A percentile compares a stretch with the other conserved stretches of the same genome.
phyloP scores from a whole-genome alignment of 2,888 invertebrate species.

The Tridacna crocea region DNA sequence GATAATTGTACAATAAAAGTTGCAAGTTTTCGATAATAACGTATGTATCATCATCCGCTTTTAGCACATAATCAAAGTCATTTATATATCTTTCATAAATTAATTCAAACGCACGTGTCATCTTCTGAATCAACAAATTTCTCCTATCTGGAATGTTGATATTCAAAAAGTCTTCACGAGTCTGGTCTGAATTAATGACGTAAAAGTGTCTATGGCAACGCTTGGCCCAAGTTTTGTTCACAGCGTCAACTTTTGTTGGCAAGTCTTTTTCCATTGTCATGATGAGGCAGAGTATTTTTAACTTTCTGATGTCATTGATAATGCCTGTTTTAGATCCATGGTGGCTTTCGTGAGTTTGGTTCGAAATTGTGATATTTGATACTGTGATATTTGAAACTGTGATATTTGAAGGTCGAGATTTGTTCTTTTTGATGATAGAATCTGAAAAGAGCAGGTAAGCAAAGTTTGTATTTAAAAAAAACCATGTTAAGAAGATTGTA shows the following conservation, averaged over 20 bases:
- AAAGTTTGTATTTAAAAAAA: too few species aligned
- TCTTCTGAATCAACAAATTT: slow-evolving; percentile 97
- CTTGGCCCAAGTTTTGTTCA: slow-evolving; percentile 97
- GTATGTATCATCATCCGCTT: slow-evolving; percentile 99
- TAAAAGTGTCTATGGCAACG: slow-evolving; percentile 87
- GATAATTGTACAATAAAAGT: slow-evolving; percentile 92
- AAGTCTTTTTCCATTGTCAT: slow-evolving; percentile 97
- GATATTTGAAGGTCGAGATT: too few species aligned
- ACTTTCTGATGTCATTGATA: neutral
- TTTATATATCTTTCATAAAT: slow-evolving; percentile 92
- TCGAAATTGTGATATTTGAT: too few species aligned
- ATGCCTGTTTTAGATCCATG: too few species aligned
- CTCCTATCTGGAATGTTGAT: slow-evolving; percentile 91
- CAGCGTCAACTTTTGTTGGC: slow-evolving; percentile 93
- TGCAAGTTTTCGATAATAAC: slow-evolving; percentile 97
- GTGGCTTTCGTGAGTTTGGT: too few species aligned
- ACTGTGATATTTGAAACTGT: too few species aligned
- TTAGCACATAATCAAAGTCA: slow-evolving; percentile 97
- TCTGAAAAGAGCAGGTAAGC: too few species aligned
- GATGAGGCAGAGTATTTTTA: slow-evolving; percentile 94
- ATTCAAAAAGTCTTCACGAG: slow-evolving; percentile 87
- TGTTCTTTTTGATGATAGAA: too few species aligned
- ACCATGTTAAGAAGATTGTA: too few species aligned
- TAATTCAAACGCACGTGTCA: slow-evolving; percentile 95
- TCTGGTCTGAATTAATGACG: slow-evolving; percentile 80